phyloP scores from a whole-genome alignment of 2,113 vertebrate genomes.

The Podarcis raffonei region DNA sequence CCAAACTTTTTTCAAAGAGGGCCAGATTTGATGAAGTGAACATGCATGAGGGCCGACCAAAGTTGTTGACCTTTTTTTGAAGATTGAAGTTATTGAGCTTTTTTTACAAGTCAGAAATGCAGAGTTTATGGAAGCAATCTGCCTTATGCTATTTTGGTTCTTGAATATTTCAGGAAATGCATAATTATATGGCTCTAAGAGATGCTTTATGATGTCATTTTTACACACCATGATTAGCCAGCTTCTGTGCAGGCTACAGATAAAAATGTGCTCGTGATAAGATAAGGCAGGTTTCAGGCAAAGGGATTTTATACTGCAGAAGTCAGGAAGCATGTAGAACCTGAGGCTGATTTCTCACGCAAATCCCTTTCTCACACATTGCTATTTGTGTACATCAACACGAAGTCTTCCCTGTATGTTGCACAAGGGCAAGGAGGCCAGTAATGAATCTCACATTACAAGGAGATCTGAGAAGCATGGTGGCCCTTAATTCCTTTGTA shows the following conservation, averaged over 20 bases:
- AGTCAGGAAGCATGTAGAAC: not conserved
- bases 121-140: slow-evolving; percentile 22
- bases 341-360: not conserved
- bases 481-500: not conserved
- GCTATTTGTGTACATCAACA: not conserved
- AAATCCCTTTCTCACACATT: not conserved
- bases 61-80: too few species aligned
- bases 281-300: slow-evolving; percentile 22
- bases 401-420: not conserved
- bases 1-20: too few species aligned
- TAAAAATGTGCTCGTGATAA: slow-evolving; percentile 27
- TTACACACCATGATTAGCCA: slow-evolving; percentile 36
- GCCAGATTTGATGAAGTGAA: too few species aligned
- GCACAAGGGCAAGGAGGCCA: fast-evolving
- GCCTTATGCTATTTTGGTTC: slow-evolving; percentile 1
- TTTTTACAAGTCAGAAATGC: not conserved
- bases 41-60: too few species aligned
- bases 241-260: slow-evolving; percentile 21
- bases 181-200: slow-evolving; percentile 29
- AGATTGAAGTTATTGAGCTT: too few species aligned
- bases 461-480: not conserved
- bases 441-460: fast-evolving
- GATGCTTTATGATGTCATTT: slow-evolving; percentile 41
- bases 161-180: slow-evolving; percentile 4
- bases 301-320: not conserved